Evolutionary conservation across 2,888 invertebrate species (phyloP).

Genomic region (Latrodectus elegans): DNA sequence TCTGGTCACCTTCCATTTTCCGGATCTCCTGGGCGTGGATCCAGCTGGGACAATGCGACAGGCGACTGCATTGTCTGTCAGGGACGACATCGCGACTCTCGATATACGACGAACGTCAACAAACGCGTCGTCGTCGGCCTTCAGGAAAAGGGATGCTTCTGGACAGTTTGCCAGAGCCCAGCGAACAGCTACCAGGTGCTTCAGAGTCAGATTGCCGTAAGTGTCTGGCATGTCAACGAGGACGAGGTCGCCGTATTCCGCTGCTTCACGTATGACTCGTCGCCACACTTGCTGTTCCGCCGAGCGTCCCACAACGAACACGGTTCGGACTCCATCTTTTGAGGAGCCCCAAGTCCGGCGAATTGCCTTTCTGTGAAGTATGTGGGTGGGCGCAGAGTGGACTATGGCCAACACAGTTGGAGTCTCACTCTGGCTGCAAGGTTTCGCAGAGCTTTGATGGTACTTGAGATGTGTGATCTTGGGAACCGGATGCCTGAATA

Average conservation of each 20-base stretch:
- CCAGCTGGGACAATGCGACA: constrained; percentile 48
- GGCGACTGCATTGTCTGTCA: not conserved
- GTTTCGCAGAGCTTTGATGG: constrained; percentile 1
- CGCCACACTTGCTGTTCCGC: constrained; percentile 36
- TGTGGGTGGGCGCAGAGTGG: constrained; percentile 82
- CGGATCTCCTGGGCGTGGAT: constrained; percentile 75
- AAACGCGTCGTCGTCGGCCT: constrained; percentile 86
- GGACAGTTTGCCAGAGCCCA: constrained; percentile 85
- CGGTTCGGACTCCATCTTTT: constrained; percentile 73
- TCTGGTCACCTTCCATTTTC: constrained; percentile 86
- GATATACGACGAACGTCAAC: constrained; percentile 77
- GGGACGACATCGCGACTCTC: not conserved
- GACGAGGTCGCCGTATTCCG: constrained; percentile 81
- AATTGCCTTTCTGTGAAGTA: constrained; percentile 81
- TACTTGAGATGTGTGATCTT: not conserved
- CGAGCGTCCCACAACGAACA: constrained; percentile 82
- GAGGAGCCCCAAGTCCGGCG: constrained; percentile 83
- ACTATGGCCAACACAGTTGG: constrained; percentile 79
- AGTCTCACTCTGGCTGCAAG: not conserved
- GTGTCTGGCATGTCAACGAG: constrained; percentile 86
- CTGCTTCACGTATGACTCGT: constrained; percentile 77
- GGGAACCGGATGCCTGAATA: not conserved
- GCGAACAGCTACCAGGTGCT: constrained; percentile 87
- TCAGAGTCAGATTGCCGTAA: constrained; percentile 88
- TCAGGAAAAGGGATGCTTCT: constrained; percentile 82